Evolutionary conservation across 1,140 invertebrate genomes (phyloP).

Genomic region (Brachionus koreanus): DNA sequence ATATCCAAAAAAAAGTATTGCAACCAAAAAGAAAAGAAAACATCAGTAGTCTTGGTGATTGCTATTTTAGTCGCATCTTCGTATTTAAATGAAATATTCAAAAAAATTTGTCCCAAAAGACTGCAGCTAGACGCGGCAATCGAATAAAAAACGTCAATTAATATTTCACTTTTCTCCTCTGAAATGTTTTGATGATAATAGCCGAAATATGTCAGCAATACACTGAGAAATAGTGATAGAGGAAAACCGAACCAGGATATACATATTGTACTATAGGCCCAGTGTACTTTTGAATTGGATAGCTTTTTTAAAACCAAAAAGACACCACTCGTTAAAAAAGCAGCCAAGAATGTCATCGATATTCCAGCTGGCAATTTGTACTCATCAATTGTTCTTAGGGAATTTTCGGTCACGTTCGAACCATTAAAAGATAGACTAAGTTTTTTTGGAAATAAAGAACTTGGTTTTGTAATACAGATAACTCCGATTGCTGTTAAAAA

Average conservation of each 20-base stretch:
- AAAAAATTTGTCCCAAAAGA: constrained; percentile 13
- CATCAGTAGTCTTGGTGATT: constrained; percentile 30
- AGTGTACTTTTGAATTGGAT: constrained; percentile 25
- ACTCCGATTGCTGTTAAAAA: constrained; percentile 23
- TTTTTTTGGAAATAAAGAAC: constrained; percentile 26
- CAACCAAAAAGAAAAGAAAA: constrained; percentile 26
- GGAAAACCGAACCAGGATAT: constrained; percentile 23
- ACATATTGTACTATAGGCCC: constrained; percentile 32
- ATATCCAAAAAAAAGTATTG: constrained; percentile 27
- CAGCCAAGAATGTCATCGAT: neutral
- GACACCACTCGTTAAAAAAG: neutral
- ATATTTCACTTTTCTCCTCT: neutral
- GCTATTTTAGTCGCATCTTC: constrained; percentile 43
- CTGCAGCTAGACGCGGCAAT: neutral
- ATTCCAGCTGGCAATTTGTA: constrained; percentile 11
- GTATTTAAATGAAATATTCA: constrained; percentile 22
- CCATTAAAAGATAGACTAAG: neutral
- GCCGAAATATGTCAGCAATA: neutral
- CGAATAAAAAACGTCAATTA: constrained; percentile 36
- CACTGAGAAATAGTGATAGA: neutral
- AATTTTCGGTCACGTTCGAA: neutral
- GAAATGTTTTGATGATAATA: neutral
- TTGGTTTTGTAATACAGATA: constrained; percentile 23
- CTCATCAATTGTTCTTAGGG: neutral
- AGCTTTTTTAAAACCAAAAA: constrained; percentile 26